Conservation (phyloP, 2,113 vertebrate genomes). For the Neolamprologus sp. region DNA sequence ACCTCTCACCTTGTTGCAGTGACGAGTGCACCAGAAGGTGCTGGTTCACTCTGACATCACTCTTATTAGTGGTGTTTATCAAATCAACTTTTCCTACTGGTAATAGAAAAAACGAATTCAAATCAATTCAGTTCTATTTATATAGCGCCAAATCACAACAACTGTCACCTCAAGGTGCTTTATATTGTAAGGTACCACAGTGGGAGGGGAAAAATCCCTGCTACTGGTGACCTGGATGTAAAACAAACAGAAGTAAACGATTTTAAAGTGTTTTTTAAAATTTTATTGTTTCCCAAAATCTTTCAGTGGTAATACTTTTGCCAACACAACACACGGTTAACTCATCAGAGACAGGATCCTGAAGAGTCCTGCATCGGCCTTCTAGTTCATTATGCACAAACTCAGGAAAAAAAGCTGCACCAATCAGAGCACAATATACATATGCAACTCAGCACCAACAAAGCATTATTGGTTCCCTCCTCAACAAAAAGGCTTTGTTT, state of each 20-base stretch:
- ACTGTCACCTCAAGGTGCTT: background rate
- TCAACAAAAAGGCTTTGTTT: conserved; percentile 49
- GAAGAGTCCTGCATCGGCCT: conserved; percentile 43
- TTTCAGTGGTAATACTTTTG: conserved; percentile 28
- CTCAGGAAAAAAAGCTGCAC: conserved; percentile 35
- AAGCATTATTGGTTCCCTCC: conserved; percentile 17
- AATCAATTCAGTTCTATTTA: background rate
- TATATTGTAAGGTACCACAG: background rate
- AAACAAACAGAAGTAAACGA: background rate
- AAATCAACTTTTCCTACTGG: background rate
- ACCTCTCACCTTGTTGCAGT: background rate
- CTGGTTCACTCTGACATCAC: background rate
- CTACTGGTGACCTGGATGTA: background rate
- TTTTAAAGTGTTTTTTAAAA: conserved; percentile 17
- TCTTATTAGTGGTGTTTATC: background rate
- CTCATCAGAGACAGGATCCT: conserved; percentile 51
- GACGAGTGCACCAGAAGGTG: background rate
- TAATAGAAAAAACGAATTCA: background rate
- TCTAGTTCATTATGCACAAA: conserved; percentile 45
- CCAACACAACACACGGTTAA: conserved; percentile 40
- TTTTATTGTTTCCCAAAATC: conserved; percentile 40
- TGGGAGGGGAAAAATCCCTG: background rate
- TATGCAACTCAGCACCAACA: conserved; percentile 16
- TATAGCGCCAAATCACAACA: background rate
- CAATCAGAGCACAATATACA: conserved; percentile 56